Evolutionary conservation across 2,888 invertebrate species (phyloP).

Genomic region (Clepsis dumicolana): DNA sequence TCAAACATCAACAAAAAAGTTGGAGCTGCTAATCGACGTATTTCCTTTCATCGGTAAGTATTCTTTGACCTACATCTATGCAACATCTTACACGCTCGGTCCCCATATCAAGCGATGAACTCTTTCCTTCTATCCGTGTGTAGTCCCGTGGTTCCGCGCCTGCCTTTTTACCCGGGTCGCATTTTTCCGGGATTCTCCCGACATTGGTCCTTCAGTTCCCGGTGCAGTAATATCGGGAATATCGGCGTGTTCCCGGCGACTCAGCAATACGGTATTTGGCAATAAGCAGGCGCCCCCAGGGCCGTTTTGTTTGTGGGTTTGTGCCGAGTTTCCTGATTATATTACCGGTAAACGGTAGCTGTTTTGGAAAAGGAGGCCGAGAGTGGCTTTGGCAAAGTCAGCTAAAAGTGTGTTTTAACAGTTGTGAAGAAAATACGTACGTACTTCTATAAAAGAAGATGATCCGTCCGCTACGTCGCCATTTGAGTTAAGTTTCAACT

Average conservation of each 20-base stretch:
- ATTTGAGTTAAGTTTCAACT: conserved; percentile 92
- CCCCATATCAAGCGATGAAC: too few relatives aligned
- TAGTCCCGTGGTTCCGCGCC: too few relatives aligned
- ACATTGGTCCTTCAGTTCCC: background rate
- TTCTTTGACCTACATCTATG: too few relatives aligned
- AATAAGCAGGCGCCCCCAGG: conserved; percentile 1
- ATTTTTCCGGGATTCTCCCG: background rate
- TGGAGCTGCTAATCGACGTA: too few relatives aligned
- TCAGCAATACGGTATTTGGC: conserved; percentile 15
- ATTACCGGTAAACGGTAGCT: background rate
- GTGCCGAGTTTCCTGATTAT: conserved; percentile 7
- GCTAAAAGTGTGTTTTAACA: too few relatives aligned
- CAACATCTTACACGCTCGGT: too few relatives aligned
- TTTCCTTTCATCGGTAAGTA: too few relatives aligned
- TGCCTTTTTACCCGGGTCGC: background rate
- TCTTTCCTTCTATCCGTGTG: too few relatives aligned
- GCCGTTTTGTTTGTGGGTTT: conserved; percentile 1
- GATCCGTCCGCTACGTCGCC: conserved; percentile 96
- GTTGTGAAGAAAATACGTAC: too few relatives aligned
- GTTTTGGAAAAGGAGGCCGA: background rate
- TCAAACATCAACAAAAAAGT: too few relatives aligned
- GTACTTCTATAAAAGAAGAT: too few relatives aligned
- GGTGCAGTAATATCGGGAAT: conserved; percentile 4
- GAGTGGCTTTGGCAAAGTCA: background rate
- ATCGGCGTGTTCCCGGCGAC: conserved; percentile 1